Evolutionary conservation across 1,140 invertebrate species (phyloP).

Genomic region (Bombus terrestris): DNA sequence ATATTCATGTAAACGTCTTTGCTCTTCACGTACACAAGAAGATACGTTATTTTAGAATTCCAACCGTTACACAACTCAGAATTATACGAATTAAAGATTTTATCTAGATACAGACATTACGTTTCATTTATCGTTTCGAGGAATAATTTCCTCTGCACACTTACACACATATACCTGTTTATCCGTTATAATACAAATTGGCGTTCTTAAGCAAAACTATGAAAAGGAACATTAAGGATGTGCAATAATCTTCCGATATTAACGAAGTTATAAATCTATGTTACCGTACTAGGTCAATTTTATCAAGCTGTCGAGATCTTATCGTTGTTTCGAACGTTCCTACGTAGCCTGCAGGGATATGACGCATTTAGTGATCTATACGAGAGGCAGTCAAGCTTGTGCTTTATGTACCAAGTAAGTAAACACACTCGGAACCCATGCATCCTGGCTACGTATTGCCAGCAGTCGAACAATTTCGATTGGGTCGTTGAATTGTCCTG

Average conservation of each 20-base stretch:
- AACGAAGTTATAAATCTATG: background rate
- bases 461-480: constrained; percentile 57
- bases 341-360: constrained; percentile 34
- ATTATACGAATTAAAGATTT: background rate
- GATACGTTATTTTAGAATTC: background rate
- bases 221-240: background rate
- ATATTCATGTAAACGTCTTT: background rate
- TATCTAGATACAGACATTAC: too few relatives aligned
- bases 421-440: constrained; percentile 38
- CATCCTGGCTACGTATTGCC: constrained; percentile 16
- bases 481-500: constrained; percentile 49
- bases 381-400: constrained; percentile 28
- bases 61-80: background rate
- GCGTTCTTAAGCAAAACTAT: background rate
- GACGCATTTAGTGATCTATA: constrained; percentile 30
- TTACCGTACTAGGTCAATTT: background rate
- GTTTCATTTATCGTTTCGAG: background rate
- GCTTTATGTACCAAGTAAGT: constrained; percentile 56
- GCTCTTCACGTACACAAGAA: background rate
- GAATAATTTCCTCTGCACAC: background rate
- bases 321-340: constrained; percentile 18
- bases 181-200: too few relatives aligned
- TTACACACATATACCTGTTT: background rate
- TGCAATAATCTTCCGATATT: too few relatives aligned
- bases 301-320: background rate